A percentile compares a stretch with the other conserved stretches of the same genome.
Conservation (phyloP, 2,888 invertebrate genomes). For the Oxyscelio sp. region DNA sequence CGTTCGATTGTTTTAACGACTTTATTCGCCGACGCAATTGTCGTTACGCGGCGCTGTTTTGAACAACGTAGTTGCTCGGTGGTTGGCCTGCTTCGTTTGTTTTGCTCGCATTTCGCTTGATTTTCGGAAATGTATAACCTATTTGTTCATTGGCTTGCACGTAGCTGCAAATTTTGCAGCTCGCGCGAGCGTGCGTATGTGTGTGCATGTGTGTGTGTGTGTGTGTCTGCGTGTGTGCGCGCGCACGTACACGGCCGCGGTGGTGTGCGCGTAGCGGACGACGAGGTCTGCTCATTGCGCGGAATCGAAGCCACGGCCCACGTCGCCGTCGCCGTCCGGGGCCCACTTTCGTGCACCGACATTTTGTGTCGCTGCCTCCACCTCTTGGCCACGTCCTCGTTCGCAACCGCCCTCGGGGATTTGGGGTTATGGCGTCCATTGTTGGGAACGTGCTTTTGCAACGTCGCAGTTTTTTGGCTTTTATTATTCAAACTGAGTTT, state of each 20-base stretch:
- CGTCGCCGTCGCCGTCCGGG: conserved; percentile 63
- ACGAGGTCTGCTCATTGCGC: conserved; percentile 53
- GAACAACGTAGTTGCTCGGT: no score
- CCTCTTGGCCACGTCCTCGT: conserved; percentile 46
- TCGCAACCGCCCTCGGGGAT: conserved; percentile 14
- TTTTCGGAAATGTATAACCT: conserved; percentile 30
- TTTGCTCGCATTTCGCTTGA: not conserved
- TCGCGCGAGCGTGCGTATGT: conserved; percentile 18
- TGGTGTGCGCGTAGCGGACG: conserved; percentile 37
- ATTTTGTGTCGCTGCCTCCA: conserved; percentile 49
- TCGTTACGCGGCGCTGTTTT: no score
- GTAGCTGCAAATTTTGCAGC: conserved; percentile 28
- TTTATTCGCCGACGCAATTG: no score
- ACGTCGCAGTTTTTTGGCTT: no score
- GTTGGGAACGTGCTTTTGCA: no score
- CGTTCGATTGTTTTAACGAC: not conserved
- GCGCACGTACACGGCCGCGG: no score
- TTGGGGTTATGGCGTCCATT: conserved; percentile 44
- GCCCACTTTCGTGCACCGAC: conserved; percentile 65
- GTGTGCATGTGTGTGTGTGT: not conserved
- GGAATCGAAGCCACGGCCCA: conserved; percentile 68
- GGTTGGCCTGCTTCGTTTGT: no score
- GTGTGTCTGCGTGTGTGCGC: no score
- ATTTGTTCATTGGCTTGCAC: conserved; percentile 42
- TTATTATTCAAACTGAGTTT: no score